Percentiles rank a stretch among this genome's conserved stretches.
Evolutionary conservation across 2,797 vertebrate species (phyloP).

Genomic region (Manis crassicaudata): DNA sequence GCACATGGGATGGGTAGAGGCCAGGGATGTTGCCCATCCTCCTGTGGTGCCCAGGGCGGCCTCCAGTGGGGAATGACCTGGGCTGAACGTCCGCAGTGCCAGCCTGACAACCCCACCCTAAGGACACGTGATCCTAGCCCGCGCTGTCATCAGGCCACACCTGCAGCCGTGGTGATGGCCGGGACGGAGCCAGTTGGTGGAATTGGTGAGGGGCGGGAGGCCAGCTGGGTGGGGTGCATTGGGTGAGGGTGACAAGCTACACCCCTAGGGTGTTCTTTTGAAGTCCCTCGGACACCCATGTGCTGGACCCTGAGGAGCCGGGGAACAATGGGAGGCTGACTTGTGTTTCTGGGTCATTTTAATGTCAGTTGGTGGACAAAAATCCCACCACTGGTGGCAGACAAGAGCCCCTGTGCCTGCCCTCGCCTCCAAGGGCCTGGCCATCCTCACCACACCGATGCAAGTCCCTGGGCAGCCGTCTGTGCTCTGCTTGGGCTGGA

Average conservation of each 20-base stretch:
- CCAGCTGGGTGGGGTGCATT: rapidly evolving
- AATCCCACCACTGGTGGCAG: rapidly evolving
- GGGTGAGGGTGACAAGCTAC: rapidly evolving
- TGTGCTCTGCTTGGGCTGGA: rapidly evolving
- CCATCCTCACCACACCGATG: rapidly evolving
- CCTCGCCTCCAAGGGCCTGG: rapidly evolving
- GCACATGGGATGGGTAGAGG: background rate
- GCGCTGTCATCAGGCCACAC: rapidly evolving
- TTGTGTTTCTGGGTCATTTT: background rate
- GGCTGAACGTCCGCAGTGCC: rapidly evolving
- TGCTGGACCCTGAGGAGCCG: background rate
- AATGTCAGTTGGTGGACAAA: background rate
- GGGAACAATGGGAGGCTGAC: background rate
- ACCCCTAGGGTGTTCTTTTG: background rate
- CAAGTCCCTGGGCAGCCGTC: background rate
- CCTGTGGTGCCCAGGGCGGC: rapidly evolving
- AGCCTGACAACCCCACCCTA: rapidly evolving
- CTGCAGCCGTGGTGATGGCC: rapidly evolving
- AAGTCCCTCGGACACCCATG: rapidly evolving
- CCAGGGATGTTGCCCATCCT: rapidly evolving
- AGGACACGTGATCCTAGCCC: rapidly evolving
- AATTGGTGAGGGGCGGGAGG: rapidly evolving
- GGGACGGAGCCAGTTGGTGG: rapidly evolving
- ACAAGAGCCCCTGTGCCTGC: background rate
- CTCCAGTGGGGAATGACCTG: rapidly evolving